Conservation (phyloP, 2,113 vertebrate species). For the Neogobius melanostomus region DNA sequence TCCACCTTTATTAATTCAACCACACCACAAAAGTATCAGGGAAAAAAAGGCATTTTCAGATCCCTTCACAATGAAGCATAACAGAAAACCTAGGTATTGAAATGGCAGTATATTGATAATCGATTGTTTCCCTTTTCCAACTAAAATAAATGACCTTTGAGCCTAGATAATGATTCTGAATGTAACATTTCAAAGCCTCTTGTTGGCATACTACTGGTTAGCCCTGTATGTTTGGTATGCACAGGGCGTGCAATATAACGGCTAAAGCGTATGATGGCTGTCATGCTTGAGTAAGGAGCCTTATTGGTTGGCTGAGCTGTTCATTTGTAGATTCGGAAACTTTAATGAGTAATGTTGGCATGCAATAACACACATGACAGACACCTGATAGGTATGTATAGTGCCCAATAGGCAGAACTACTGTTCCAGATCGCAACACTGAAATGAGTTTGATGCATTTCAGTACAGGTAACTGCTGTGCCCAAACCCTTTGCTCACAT, state of each 20-base stretch:
- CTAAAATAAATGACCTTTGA: not conserved
- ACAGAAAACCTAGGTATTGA: too few relatives aligned
- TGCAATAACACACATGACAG: slow-evolving; percentile 12
- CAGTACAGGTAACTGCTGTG: too few relatives aligned
- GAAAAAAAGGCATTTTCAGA: too few relatives aligned
- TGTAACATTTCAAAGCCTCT: not conserved
- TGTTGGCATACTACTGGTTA: not conserved
- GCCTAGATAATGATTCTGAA: not conserved
- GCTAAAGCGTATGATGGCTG: not conserved
- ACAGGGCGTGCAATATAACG: slow-evolving; percentile 15
- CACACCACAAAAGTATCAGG: too few relatives aligned
- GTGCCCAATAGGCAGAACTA: not conserved
- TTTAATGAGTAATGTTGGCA: not conserved
- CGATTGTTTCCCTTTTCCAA: not conserved
- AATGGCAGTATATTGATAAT: not conserved
- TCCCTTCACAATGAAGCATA: too few relatives aligned
- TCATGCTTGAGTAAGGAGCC: slow-evolving; percentile 4
- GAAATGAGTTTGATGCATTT: too few relatives aligned
- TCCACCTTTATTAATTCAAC: too few relatives aligned
- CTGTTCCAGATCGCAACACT: not conserved
- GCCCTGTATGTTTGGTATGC: not conserved
- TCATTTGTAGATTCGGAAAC: slow-evolving; percentile 17
- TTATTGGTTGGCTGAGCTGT: slow-evolving; percentile 16
- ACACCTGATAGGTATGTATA: slow-evolving; percentile 14
- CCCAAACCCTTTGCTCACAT: too few relatives aligned